phyloP scores from a whole-genome alignment of 2,888 invertebrate species.

The Stenodera caucasica region DNA sequence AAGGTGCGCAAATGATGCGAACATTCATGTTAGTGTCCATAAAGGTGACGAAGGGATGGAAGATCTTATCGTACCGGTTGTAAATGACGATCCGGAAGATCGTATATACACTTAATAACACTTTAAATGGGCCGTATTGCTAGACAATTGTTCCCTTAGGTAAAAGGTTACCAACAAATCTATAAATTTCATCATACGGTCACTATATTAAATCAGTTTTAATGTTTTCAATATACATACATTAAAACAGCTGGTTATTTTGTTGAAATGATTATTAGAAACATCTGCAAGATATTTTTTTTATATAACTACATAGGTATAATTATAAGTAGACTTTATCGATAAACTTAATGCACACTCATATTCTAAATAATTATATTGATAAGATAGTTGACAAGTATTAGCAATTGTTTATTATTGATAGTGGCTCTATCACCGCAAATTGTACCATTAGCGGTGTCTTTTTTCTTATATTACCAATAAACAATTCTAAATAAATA shows the following conservation, averaged over 20 bases:
- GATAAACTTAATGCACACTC: not conserved
- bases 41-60: conserved; percentile 40
- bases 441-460: conserved; percentile 20
- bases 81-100: conserved; percentile 45
- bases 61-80: conserved; percentile 42
- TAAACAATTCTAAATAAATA: not conserved
- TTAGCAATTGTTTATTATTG: conserved; percentile 8
- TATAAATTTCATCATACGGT: conserved; percentile 20
- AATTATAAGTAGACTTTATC: not conserved
- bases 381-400: not conserved
- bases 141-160: conserved; percentile 42
- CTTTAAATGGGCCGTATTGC: conserved; percentile 46
- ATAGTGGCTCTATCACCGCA: conserved; percentile 8
- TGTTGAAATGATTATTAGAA: not conserved
- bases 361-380: conserved; percentile 2
- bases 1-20: conserved; percentile 28
- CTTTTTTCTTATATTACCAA: conserved; percentile 9
- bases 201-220: conserved; percentile 29
- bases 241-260: not conserved
- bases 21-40: conserved; percentile 34
- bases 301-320: not conserved
- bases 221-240: not conserved
- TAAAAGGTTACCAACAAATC: conserved; percentile 34
- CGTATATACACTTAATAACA: conserved; percentile 47
- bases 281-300: not conserved